A percentile compares a stretch with the other conserved stretches of the same genome.
These are phyloP conservation scores for Grammomys surdaster DNA, from an alignment of 2,113 vertebrate species.

Conservation along the genomic window DNA sequence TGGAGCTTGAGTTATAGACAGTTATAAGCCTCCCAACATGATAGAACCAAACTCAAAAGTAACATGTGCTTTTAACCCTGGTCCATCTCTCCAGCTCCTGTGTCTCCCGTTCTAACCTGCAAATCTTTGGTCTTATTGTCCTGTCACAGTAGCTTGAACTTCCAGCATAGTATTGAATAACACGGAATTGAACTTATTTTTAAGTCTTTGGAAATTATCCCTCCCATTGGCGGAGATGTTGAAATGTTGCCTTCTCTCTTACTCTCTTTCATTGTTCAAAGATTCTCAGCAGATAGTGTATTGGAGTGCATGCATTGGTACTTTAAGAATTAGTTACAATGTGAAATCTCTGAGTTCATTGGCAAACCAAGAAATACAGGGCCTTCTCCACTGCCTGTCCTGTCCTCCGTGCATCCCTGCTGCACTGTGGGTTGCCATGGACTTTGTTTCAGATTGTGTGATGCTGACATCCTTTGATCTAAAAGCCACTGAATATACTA, in stretches of 20 bases:
- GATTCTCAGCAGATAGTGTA: neutral
- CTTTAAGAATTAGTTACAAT: constrained; percentile 43
- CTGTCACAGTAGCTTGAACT: neutral
- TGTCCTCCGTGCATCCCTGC: neutral
- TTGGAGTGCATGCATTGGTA: neutral
- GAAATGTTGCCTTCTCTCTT: neutral
- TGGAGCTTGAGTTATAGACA: neutral
- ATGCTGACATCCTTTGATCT: neutral
- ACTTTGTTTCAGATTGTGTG: constrained; percentile 14
- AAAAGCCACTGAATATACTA: constrained; percentile 19
- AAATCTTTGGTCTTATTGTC: neutral
- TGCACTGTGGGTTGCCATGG: neutral
- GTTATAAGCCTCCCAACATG: neutral
- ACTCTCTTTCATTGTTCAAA: neutral
- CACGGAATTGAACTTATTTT: neutral
- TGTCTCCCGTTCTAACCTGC: neutral
- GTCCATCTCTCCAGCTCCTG: neutral
- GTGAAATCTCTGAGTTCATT: neutral
- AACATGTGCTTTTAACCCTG: neutral
- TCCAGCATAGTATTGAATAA: neutral
- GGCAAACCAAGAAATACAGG: neutral
- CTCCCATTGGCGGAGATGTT: neutral
- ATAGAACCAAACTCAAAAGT: neutral
- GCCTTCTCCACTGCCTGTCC: neutral
- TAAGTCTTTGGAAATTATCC: constrained; percentile 16